Evolutionary conservation across 2,113 vertebrate species (phyloP), one percentile per base, ranked within the genome.

Genomic region (Ia io): DNA sequence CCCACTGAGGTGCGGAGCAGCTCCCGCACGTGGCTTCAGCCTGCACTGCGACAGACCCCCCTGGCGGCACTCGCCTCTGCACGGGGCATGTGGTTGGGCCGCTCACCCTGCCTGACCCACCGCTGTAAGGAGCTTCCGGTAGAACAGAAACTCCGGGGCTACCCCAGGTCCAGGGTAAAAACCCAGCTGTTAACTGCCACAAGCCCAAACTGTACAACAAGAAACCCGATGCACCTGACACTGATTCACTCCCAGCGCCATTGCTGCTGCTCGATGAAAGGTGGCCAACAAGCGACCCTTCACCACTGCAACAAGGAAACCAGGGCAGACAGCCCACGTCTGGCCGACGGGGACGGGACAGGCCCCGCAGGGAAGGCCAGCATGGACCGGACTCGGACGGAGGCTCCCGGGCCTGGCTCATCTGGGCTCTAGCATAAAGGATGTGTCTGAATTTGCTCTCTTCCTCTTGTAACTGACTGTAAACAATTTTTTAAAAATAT

Each of bases 361-460:
- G 49, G 71, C 30, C 42, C 37, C 6, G 76, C 1, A 9, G 40
- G 84, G 35, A 23, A 18, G 47, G 53, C 59, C 0, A 9, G 67
- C 47, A 2, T 0, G 1, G 14, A 0, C 13, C 59, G 30, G 23
- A 4, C 9, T 28, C 3, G 17, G 13, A 6, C 22, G 0, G 25
- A 13, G 49, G 28, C 82, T 37, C 42, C 2, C 0, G 6, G 9
- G 35, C 42, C 4, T 4, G 35, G 7, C 78, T 82, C 1, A 65
- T 51, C 14, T 0, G 32, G 22, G 71, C 35, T 63, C 14, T 0
- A 9, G 59, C 30, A 51, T 0, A 20, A 14, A 10, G 6, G 12
- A 0, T 4, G 6, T 1, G 20, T 49, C 10, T 37, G 32, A 47
- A 42, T 47, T 30, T 49, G 74, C 17, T 22, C 28, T 83, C 70